Evolutionary conservation across 2,888 invertebrate genomes (phyloP).

Genomic region (Elegia similella): DNA sequence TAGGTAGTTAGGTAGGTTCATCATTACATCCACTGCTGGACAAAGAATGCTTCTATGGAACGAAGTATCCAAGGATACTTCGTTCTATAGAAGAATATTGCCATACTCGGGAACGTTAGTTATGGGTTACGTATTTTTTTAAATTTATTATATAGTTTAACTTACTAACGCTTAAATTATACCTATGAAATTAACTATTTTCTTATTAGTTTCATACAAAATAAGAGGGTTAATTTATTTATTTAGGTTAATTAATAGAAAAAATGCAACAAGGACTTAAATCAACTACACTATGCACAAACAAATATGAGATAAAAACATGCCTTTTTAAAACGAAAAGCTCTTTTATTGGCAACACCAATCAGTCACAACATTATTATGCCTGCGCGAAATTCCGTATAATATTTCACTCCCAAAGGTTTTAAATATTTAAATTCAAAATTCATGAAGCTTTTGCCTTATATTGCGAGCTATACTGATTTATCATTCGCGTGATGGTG

Average conservation of each 20-base stretch:
- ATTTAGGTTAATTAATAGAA: not conserved
- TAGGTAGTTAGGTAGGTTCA: too few species aligned
- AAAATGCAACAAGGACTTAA: not conserved
- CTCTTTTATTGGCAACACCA: conserved; percentile 5
- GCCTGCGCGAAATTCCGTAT: conserved; percentile 1
- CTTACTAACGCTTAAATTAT: too few species aligned
- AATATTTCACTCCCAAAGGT: conserved; percentile 13
- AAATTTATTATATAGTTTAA: too few species aligned
- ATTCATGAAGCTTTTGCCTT: conserved; percentile 44
- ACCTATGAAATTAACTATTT: too few species aligned
- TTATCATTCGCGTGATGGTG: conserved; percentile 73
- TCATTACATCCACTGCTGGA: too few species aligned
- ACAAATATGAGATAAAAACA: not conserved
- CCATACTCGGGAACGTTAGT: too few species aligned
- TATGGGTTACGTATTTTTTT: too few species aligned
- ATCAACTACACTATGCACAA: not conserved
- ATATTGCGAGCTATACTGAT: conserved; percentile 60
- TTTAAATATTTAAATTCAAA: conserved; percentile 27
- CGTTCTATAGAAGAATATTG: too few species aligned
- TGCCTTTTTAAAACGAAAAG: not conserved
- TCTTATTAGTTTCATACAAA: too few species aligned
- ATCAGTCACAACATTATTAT: conserved; percentile 14
- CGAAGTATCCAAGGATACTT: too few species aligned
- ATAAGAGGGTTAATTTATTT: too few species aligned
- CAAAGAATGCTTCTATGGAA: too few species aligned